Percentiles rank a stretch among this genome's conserved stretches.
Conservation (phyloP, 2,888 invertebrate species). For the Spisula subtruncata region DNA sequence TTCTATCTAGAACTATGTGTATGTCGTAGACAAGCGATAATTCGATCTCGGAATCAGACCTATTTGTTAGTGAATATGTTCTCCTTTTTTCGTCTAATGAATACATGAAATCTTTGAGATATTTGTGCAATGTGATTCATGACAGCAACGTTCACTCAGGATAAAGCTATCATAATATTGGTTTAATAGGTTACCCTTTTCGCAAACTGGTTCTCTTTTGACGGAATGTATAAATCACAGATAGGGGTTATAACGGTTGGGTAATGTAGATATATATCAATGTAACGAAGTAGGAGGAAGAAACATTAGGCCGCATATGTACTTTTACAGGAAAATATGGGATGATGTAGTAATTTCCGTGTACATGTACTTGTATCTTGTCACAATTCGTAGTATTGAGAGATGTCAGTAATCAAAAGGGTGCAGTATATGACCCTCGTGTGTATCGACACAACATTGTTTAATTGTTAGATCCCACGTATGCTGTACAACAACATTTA, state of each 20-base stretch:
- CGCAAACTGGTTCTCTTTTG: neutral
- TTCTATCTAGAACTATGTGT: conserved; percentile 5
- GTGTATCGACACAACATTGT: too few species aligned
- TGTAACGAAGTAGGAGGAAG: neutral
- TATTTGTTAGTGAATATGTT: neutral
- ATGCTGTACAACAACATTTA: too few species aligned
- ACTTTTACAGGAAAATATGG: neutral
- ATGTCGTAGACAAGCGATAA: neutral
- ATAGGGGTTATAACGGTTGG: neutral
- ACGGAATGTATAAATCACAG: neutral
- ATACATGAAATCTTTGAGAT: neutral
- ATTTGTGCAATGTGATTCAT: neutral
- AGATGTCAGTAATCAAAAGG: too few species aligned
- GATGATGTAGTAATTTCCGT: too few species aligned
- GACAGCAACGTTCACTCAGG: neutral
- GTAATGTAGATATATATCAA: neutral
- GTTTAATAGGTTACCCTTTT: neutral
- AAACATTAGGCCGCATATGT: neutral
- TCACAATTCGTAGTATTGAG: too few species aligned
- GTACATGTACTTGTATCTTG: too few species aligned
- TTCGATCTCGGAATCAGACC: neutral
- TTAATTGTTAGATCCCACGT: too few species aligned
- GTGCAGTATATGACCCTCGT: too few species aligned
- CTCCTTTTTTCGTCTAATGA: neutral
- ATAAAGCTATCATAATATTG: neutral